A percentile compares a stretch with the other conserved stretches of the same genome.
phyloP scores from a whole-genome alignment of 2,113 vertebrate species.

The Syrmaticus mikado region DNA sequence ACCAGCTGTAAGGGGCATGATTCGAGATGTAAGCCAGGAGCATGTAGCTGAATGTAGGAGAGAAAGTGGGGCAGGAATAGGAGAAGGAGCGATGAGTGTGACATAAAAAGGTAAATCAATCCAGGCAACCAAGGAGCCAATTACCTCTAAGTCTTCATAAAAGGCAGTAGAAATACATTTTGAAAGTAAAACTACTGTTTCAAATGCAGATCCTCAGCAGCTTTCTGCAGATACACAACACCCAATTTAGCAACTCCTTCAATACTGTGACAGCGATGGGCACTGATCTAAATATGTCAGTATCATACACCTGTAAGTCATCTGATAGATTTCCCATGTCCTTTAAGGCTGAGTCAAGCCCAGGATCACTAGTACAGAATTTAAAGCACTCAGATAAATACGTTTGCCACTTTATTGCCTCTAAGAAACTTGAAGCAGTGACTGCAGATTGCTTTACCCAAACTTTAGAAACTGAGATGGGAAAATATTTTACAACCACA shows the following conservation, averaged over 20 bases:
- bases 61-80: not conserved
- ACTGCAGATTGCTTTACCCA: not conserved
- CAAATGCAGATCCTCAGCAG: not conserved
- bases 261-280: not conserved
- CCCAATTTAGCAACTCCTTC: not conserved
- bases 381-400: constrained; percentile 1
- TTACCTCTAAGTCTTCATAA: not conserved
- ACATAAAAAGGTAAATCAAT: not conserved
- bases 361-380: not conserved
- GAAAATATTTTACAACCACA: constrained; percentile 2
- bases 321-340: not conserved
- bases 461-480: not conserved
- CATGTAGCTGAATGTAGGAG: not conserved
- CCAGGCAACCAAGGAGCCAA: not conserved
- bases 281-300: not conserved
- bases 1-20: fast-evolving
- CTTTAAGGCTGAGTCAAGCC: constrained; percentile 2
- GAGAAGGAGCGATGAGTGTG: not conserved
- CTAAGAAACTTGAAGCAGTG: not conserved
- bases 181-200: not conserved
- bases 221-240: not conserved
- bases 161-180: not conserved
- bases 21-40: not conserved
- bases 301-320: not conserved
- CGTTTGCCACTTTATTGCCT: not conserved